A percentile compares a stretch with the other conserved stretches of the same genome.
These are phyloP conservation scores for Papilio aristodemus DNA, from an alignment of 1,140 invertebrate species.

Conservation along the genomic window DNA sequence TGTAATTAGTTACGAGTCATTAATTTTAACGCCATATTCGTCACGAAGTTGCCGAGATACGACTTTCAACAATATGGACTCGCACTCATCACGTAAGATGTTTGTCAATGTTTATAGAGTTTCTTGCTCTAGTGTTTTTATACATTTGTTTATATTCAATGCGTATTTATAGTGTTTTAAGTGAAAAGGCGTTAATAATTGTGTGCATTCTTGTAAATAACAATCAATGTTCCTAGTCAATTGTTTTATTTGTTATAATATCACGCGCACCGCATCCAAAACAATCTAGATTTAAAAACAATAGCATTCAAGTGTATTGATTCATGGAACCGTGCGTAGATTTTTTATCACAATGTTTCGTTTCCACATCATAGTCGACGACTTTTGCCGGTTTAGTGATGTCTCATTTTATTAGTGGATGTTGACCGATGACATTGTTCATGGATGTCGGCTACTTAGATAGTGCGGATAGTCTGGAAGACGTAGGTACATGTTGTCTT, in stretches of 20 bases:
- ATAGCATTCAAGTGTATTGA: conserved; percentile 61
- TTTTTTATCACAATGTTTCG: conserved; percentile 51
- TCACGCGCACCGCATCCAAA: conserved; percentile 53
- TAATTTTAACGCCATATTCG: conserved; percentile 19
- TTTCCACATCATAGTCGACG: conserved; percentile 35
- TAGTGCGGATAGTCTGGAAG: conserved; percentile 65
- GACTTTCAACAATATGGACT: conserved; percentile 32
- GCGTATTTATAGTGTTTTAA: conserved; percentile 11
- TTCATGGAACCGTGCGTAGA: conserved; percentile 57
- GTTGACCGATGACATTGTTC: conserved; percentile 42
- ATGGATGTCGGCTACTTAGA: conserved; percentile 59
- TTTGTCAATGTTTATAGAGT: conserved; percentile 24
- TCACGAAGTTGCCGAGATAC: conserved; percentile 14
- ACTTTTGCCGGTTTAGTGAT: conserved; percentile 39
- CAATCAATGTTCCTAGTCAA: conserved; percentile 44
- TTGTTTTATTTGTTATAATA: conserved; percentile 55
- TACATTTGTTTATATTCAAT: conserved; percentile 30
- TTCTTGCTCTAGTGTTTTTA: conserved; percentile 27
- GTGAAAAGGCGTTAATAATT: conserved; percentile 4
- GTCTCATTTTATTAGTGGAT: conserved; percentile 35
- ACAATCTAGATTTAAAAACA: conserved; percentile 68
- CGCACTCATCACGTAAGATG: conserved; percentile 49
- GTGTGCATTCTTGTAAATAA: conserved; percentile 9
- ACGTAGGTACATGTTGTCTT: conserved; percentile 70
- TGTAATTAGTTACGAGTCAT: conserved; percentile 26